Evolutionary conservation across 2,888 invertebrate genomes (phyloP).

Genomic region (Reticulitermes lucifugus): DNA sequence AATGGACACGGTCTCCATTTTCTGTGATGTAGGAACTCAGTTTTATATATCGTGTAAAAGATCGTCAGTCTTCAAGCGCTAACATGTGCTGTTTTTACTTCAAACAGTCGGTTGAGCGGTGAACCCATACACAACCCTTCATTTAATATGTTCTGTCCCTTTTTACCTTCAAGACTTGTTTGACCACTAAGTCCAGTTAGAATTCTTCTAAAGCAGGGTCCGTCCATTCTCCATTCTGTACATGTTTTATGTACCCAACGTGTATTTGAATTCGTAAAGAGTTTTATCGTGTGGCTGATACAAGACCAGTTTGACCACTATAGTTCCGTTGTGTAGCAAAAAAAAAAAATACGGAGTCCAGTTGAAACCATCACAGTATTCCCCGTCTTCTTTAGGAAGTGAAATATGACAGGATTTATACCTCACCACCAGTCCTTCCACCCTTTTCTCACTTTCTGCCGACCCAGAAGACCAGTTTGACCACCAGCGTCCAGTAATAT

Average conservation of each 20-base stretch:
- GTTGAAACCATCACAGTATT: background rate
- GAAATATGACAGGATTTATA: slow-evolving; percentile 21
- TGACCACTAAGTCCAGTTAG: slow-evolving; percentile 42
- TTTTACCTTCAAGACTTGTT: slow-evolving; percentile 37
- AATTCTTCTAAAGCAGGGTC: slow-evolving; percentile 34
- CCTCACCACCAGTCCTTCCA: background rate
- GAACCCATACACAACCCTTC: slow-evolving; percentile 9
- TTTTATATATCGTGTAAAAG: no score
- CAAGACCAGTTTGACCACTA: slow-evolving; percentile 41
- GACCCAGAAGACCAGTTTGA: background rate
- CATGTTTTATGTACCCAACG: background rate
- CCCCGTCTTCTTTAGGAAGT: slow-evolving; percentile 15
- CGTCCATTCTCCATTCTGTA: background rate
- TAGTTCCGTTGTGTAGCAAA: background rate
- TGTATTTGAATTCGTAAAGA: slow-evolving; percentile 27
- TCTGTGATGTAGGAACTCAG: no score
- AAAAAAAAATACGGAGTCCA: slow-evolving; percentile 9
- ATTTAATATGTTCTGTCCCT: slow-evolving; percentile 9
- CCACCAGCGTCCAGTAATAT: background rate
- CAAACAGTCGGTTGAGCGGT: background rate
- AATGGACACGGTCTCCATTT: no score
- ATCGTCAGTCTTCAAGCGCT: no score
- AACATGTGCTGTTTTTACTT: background rate
- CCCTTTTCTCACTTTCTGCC: background rate
- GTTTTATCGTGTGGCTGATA: slow-evolving; percentile 19